Evolutionary conservation across 2,888 invertebrate species (phyloP).

Genomic region (Brachyptera risi): DNA sequence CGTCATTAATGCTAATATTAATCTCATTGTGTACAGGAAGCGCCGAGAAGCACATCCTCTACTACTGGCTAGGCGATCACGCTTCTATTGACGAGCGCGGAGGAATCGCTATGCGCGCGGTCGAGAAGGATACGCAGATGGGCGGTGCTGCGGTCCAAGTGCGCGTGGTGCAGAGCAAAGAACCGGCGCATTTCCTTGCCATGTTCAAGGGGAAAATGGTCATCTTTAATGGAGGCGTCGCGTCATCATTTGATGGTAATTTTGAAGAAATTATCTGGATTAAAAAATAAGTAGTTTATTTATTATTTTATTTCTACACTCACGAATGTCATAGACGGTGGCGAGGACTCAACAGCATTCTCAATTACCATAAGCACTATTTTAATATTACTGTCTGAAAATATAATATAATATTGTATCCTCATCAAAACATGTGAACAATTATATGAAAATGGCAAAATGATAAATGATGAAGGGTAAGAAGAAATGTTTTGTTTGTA

Average conservation of each 20-base stretch:
- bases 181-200: slow-evolving; percentile 87
- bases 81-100: slow-evolving; percentile 71
- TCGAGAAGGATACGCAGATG: slow-evolving; percentile 52
- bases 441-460: no score
- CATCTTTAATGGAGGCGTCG: slow-evolving; percentile 61
- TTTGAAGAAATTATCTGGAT: no score
- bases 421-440: no score
- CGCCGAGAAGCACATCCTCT: slow-evolving; percentile 62
- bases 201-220: slow-evolving; percentile 84
- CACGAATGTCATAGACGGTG: no score
- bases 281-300: no score
- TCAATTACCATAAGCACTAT: no score
- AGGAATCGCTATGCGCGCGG: slow-evolving; percentile 54
- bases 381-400: background rate
- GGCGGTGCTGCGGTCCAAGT: slow-evolving; percentile 54
- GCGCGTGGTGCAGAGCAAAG: slow-evolving; percentile 81
- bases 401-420: background rate
- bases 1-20: no score
- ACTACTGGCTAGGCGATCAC: slow-evolving; percentile 78
- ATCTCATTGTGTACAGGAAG: slow-evolving; percentile 23
- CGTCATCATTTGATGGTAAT: slow-evolving; percentile 61
- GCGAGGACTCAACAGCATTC: no score
- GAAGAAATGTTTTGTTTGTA: no score
- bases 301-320: no score
- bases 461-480: no score